phyloP scores from a whole-genome alignment of 2,113 vertebrate species.

The Varanus salvator region DNA sequence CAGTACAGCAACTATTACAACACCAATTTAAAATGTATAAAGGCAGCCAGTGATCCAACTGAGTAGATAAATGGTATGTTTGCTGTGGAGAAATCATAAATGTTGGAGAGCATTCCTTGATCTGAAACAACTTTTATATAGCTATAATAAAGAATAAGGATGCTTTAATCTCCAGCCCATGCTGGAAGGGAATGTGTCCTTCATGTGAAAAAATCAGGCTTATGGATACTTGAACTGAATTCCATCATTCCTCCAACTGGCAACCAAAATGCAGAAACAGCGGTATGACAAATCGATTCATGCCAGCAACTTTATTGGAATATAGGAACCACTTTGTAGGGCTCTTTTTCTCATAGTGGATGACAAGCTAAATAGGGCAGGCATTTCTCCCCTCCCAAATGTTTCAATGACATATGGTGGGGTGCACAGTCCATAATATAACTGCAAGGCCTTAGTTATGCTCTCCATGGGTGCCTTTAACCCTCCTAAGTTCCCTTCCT shows the following conservation, averaged over 20 bases:
- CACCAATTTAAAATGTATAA: conserved; percentile 13
- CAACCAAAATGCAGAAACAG: neutral
- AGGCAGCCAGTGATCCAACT: neutral
- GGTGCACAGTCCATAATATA: too few relatives aligned
- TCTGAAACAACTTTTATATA: neutral
- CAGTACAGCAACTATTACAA: neutral
- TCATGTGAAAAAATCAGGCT: neutral
- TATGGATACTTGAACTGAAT: neutral
- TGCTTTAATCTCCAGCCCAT: neutral
- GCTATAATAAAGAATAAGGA: conserved; percentile 1
- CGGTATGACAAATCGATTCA: neutral
- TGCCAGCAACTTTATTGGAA: neutral
- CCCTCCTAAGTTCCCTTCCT: neutral
- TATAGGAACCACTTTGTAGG: neutral
- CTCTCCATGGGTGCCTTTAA: too few relatives aligned
- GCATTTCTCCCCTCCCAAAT: neutral
- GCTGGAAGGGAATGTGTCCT: neutral
- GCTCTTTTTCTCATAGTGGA: neutral
- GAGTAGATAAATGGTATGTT: neutral
- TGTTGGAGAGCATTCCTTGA: neutral
- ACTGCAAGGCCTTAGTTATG: too few relatives aligned
- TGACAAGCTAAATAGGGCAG: neutral
- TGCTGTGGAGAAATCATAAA: conserved; percentile 11
- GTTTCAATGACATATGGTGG: neutral
- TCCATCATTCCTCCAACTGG: neutral